A percentile compares a stretch with the other conserved stretches of the same genome.
Conservation (phyloP, 2,113 vertebrate genomes). For the Pteruthius melanotis region DNA sequence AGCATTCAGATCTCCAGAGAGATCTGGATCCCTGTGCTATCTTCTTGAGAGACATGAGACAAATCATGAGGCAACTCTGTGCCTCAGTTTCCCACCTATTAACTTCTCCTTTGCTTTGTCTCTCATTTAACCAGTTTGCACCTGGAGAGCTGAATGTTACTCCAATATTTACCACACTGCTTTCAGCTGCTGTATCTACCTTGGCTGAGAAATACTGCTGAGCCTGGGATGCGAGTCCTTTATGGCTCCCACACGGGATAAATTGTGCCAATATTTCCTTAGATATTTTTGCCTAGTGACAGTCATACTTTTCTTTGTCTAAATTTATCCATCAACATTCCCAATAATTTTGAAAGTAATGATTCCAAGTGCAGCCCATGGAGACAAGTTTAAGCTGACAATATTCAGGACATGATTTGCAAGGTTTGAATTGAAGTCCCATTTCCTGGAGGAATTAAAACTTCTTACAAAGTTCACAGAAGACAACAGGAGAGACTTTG, state of each 20-base stretch:
- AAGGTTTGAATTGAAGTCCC: not conserved
- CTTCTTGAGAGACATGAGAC: not conserved
- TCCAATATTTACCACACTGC: not conserved
- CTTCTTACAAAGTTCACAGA: not conserved
- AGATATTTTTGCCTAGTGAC: not conserved
- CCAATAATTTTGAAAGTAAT: not conserved
- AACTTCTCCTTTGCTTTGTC: not conserved
- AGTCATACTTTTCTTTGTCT: not conserved
- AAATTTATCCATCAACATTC: not conserved
- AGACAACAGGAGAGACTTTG: not conserved
- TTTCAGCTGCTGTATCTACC: not conserved
- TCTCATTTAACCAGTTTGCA: not conserved
- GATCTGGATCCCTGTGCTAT: not conserved
- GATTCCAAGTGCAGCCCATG: rapidly evolving
- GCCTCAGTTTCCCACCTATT: not conserved
- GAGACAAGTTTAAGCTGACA: not conserved
- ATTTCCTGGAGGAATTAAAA: not conserved
- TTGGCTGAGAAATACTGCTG: not conserved
- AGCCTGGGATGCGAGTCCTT: not conserved
- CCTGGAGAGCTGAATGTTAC: not conserved
- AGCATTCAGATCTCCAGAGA: not conserved
- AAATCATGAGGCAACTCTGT: not conserved
- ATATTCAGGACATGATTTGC: not conserved
- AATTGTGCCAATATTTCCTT: not conserved
- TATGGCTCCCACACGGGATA: not conserved